A percentile compares a stretch with the other conserved stretches of the same genome.
These are phyloP conservation scores for Tragelaphus buxtoni DNA, from an alignment of 2,113 vertebrate genomes.

Conservation along the genomic window DNA sequence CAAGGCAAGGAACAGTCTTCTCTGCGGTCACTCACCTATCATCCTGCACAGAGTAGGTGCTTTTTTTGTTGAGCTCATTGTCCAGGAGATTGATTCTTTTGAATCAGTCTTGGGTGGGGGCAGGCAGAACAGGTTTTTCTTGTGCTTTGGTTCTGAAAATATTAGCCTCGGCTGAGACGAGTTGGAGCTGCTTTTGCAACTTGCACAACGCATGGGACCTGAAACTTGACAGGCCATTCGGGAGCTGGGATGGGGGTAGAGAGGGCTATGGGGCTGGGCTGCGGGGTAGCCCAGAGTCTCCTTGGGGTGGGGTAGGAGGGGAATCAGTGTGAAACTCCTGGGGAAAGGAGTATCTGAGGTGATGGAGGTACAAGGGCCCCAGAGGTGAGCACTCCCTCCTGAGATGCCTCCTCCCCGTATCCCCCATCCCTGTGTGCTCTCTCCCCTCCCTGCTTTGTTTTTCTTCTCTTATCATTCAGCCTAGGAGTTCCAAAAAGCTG, in stretches of 20 bases:
- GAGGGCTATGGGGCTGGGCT: neutral
- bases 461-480: neutral
- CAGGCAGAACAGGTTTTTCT: neutral
- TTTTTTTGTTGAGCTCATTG: neutral
- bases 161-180: neutral
- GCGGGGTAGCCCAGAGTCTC: neutral
- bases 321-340: neutral
- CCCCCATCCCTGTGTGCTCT: neutral
- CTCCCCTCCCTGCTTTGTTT: neutral
- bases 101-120: neutral
- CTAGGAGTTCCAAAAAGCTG: neutral
- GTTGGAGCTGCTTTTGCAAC: neutral
- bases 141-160: neutral
- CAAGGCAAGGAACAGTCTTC: neutral
- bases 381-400: neutral
- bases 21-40: neutral
- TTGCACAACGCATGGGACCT: neutral
- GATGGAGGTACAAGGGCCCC: neutral
- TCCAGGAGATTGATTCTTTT: neutral
- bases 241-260: neutral
- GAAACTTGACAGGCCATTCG: neutral
- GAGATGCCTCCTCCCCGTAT: rapidly evolving
- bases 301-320: neutral
- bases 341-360: neutral
- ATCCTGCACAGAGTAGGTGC: neutral